Evolutionary conservation across 2,797 vertebrate species (phyloP), one percentile per base, ranked within the genome.

Genomic region (Pipistrellus pygmaeus): DNA sequence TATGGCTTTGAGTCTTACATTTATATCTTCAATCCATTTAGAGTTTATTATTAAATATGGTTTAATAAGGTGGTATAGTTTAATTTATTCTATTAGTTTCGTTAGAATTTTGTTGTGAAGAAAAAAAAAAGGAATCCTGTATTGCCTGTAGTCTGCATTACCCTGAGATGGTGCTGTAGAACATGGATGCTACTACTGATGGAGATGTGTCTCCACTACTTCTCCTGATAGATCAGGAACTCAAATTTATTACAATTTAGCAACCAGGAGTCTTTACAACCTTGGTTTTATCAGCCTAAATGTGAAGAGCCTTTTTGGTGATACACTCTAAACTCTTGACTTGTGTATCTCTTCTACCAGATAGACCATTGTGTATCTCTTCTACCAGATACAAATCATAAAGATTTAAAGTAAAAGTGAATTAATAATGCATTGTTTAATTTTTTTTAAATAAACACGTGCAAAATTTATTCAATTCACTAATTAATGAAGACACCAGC

Each of bases 381-480:
- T n/a, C n/a, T n/a, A n/a, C n/a, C n/a, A n/a, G n/a, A n/a, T n/a
- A n/a, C n/a, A n/a, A n/a, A n/a, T n/a, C n/a, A n/a, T n/a, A n/a
- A n/a, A 93, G 57, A 83, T 35, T 90, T 78, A 68, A 82, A 88
- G 64, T 69, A 75, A 88, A 97, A 92, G 48, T 68, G 53, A 93
- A 84, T 18, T 64, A 44, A 86, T 64, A 51, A 88, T 66, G n/a
- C 21, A 68, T 48, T 71, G 55, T 93, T 96, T 73, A 85, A n/a
- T 71, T 94, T 94, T 62, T 62, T 62, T 30, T 7, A 32, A 86
- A 51, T 76, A 17, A 89, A 73, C 17, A 78, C 48, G 18, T 81
- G 32, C 32, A 90, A 68, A 80, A 66, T 57, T n/a, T 93, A 80
- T 86, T 93, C 60, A 91, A 48, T 21, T 84, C 27, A 69, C 35